Conservation (phyloP, 37 sponge, comb jelly and placozoan genomes). For the Geodia barretti region DNA sequence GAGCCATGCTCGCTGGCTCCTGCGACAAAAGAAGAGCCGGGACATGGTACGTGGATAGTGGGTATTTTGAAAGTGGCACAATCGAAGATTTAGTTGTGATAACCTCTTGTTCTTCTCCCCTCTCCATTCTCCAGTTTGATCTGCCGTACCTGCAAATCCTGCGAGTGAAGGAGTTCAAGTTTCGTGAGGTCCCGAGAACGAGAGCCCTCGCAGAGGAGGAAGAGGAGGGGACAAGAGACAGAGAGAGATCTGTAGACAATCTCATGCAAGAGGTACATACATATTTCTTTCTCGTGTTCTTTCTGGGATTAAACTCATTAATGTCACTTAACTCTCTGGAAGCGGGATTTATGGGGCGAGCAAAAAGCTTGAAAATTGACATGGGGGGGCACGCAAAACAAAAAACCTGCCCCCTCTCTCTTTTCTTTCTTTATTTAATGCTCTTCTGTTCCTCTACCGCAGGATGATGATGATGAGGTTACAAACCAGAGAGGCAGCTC, state of each 20-base stretch:
- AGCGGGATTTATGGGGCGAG: neutral
- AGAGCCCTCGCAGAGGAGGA: slow-evolving; percentile 12
- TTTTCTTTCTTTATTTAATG: neutral
- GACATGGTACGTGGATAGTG: too few relatives aligned
- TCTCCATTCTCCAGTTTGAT: slow-evolving; percentile 40
- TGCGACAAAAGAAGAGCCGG: slow-evolving; percentile 45
- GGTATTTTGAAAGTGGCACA: too few relatives aligned
- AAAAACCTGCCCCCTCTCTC: neutral
- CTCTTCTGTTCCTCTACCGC: too few relatives aligned
- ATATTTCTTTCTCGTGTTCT: too few relatives aligned
- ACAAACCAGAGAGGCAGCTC: too few relatives aligned
- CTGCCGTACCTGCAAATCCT: slow-evolving; percentile 55
- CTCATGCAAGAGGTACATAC: slow-evolving; percentile 12
- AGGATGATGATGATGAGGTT: slow-evolving; percentile 60
- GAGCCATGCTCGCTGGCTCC: slow-evolving; percentile 35
- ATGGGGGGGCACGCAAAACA: neutral
- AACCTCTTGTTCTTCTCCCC: neutral
- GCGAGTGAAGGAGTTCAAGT: slow-evolving; percentile 76
- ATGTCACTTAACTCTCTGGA: neutral
- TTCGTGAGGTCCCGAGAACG: slow-evolving; percentile 43
- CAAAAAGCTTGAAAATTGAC: neutral
- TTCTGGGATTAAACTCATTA: too few relatives aligned
- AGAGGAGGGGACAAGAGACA: slow-evolving; percentile 31
- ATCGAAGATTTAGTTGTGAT: too few relatives aligned
- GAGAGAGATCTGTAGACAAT: slow-evolving; percentile 13